Base-by-base conservation (phyloP, 2,113 vertebrate genomes). In the Pica pica region DNA sequence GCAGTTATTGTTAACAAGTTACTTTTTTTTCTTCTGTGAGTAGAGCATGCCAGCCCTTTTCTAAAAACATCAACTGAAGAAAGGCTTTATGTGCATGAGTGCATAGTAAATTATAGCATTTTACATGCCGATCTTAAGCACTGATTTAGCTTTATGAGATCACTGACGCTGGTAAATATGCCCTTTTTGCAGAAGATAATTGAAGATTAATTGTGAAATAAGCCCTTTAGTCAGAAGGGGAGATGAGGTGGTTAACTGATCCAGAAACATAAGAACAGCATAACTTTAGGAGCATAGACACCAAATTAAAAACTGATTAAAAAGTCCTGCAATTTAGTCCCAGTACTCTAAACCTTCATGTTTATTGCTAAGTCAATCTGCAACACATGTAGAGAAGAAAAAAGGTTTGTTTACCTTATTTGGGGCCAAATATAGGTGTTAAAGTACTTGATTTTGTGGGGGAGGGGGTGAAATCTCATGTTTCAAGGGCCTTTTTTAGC, bases 281-380 rank as follows among this genome's bases (percentile, higher is more conserved):
- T 50, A 80, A 89, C 44, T 93, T 70, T 24, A 90, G 80, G 26
- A 96, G 28, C 39, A 76, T 9, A 84, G 53, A n/a, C 75, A 86
- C 16, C 68, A 97, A 93, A 93, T 94, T 94, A 93, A 96, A 96
- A 93, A 64, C 68, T 61, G 49, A 78, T 89, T 83, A 73, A 93
- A n/a, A 95, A 84, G 21, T 85, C 63, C 33, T 96, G 67, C 70
- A 42, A 4, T 77, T 95, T 95, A 93, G 67, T 91, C 28, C 47
- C 27, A 22, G 41, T 85, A 89, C 79, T 91, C 70, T 74, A 90
- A 95, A 68, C 42, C 19, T 95, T 92, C 5, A 13, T 73, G 30
- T 95, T 97, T 97, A 89, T 95, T 83, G 80, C 71, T 64, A 87
- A 70, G 56, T 92, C 41, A 94, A 64, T 86, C 59, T 96, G 35